phyloP scores from a whole-genome alignment of 1,140 invertebrate species.

The Calliopsis andreniformis region DNA sequence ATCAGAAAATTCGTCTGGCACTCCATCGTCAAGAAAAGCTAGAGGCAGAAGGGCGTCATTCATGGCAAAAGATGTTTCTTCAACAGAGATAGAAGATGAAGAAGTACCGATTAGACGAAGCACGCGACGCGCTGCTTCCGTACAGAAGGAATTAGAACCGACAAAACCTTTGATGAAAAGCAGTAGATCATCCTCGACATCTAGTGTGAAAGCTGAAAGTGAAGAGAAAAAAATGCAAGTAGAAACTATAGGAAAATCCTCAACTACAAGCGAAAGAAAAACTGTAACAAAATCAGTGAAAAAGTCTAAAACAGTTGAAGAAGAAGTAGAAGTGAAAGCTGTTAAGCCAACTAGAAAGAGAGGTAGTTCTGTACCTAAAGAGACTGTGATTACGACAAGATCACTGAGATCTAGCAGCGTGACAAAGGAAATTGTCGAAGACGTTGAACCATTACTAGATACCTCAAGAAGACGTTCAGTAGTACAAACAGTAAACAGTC shows the following conservation, averaged over 20 bases:
- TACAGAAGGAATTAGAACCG: conserved; percentile 48
- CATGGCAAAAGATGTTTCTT: conserved; percentile 34
- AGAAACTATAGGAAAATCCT: conserved; percentile 12
- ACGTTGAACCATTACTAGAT: conserved; percentile 11
- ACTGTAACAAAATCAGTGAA: neutral
- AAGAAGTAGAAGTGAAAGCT: conserved; percentile 3
- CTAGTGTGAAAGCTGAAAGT: conserved; percentile 33
- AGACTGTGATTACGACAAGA: conserved; percentile 25
- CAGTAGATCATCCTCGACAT: conserved; percentile 55
- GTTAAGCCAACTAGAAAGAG: conserved; percentile 45
- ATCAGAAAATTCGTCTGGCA: conserved; percentile 2
- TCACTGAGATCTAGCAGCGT: conserved; percentile 52
- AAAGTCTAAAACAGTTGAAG: neutral
- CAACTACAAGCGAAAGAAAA: conserved; percentile 13
- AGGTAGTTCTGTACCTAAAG: conserved; percentile 68
- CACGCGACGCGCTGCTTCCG: conserved; percentile 53
- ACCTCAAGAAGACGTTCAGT: neutral
- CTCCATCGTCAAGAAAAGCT: neutral
- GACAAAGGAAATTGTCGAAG: conserved; percentile 64
- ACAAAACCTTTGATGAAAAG: neutral
- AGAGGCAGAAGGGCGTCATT: conserved; percentile 8
- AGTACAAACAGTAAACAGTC: conserved; percentile 35
- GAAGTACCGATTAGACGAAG: conserved; percentile 38
- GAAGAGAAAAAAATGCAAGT: conserved; percentile 4
- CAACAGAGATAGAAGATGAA: conserved; percentile 16